phyloP scores from a whole-genome alignment of 2,113 vertebrate species.

The Sapayoa aenigma region DNA sequence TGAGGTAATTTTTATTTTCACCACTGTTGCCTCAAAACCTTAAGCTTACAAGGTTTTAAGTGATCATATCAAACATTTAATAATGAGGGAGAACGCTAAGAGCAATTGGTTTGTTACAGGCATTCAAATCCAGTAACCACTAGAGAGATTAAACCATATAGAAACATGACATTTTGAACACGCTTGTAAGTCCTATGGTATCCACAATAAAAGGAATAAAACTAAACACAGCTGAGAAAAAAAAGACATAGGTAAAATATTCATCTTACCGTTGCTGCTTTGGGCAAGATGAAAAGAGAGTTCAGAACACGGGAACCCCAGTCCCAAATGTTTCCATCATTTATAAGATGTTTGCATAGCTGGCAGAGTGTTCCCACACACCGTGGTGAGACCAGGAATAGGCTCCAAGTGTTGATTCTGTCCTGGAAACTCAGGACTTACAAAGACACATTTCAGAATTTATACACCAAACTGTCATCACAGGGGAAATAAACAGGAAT shows the following conservation, averaged over 20 bases:
- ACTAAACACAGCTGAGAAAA: neutral
- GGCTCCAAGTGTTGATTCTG: neutral
- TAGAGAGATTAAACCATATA: neutral
- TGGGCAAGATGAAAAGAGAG: neutral
- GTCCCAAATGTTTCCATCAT: neutral
- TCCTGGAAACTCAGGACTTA: neutral
- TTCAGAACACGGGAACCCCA: neutral
- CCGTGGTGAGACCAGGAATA: neutral
- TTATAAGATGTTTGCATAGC: neutral
- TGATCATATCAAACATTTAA: slow-evolving; percentile 5
- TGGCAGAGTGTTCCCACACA: neutral
- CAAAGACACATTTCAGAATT: neutral
- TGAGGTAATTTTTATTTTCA: slow-evolving; percentile 25
- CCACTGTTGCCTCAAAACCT: slow-evolving; percentile 40
- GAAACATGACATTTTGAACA: neutral
- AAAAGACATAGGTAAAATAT: neutral
- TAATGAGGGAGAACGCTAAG: slow-evolving; percentile 13
- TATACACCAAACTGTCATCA: neutral
- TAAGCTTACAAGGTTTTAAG: neutral
- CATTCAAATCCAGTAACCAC: neutral
- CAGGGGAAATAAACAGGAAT: neutral
- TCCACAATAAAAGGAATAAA: neutral
- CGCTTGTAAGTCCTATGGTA: neutral
- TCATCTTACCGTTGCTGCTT: neutral
- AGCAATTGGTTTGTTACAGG: slow-evolving; percentile 7